Evolutionary conservation across 2,113 vertebrate genomes (phyloP), one percentile per base, ranked within the genome.

Genomic region (Neogobius melanostomus): DNA sequence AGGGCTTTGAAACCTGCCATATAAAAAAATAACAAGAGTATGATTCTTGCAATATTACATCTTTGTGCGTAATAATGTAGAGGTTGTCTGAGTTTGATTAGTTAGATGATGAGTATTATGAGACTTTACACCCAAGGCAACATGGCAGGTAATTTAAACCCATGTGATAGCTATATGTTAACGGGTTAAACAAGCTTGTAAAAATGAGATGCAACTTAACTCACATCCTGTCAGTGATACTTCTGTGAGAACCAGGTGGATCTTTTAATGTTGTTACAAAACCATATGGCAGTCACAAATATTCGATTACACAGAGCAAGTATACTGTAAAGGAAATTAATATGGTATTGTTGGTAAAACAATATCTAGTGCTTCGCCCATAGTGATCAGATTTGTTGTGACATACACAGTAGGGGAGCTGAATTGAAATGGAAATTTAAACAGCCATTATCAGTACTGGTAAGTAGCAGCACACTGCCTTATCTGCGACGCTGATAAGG

Each of bases 61-160:
- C 28, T 36, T 3, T 36, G 3, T 36, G 4, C 28, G 4, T 36
- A 36, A 36, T 36, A 36, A 36, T 36, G 28, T 36, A 36, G 28
- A 36, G 28, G 28, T 36, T 36, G 28, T 36, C 28, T 36, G 28
- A 36, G 28, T 36, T 36, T 36, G 2, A 36, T 36, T 36, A 36
- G 28, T 36, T 36, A 36, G 28, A 36, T 36, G 28, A 36, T 36
- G 28, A 51, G 49, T 1, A 15, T 66, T 54, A 46, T 15, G 51
- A 66, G 42, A n/a, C 46, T 54, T 6, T 11, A 72, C 75, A 70
- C 6, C 60, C 64, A 69, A 66, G 47, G 48, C 16, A 74, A 15
- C 63, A 36, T 36, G 28, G 36, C 21, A 66, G 69, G 46, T 53
- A 63, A 45, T 71, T 69, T 45, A 56, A 49, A 64, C 64, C 2